Evolutionary conservation across 2,888 invertebrate species (phyloP).

Genomic region (Cantharis rufa): DNA sequence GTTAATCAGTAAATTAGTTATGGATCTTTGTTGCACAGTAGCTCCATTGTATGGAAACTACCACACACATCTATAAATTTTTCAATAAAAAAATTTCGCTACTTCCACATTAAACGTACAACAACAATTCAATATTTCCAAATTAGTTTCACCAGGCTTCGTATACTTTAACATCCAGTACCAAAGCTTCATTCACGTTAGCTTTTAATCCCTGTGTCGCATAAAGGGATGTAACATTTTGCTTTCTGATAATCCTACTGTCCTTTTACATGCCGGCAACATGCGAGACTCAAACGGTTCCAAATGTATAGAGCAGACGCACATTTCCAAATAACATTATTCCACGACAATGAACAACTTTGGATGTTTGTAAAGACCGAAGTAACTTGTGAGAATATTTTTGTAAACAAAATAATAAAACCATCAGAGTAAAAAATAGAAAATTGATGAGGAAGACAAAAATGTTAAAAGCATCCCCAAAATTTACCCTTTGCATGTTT

Average conservation of each 20-base stretch:
- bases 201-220: constrained; percentile 24
- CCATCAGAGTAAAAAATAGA: not conserved
- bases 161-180: not conserved
- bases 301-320: constrained; percentile 6
- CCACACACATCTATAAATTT: not conserved
- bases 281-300: not conserved
- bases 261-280: constrained; percentile 2
- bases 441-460: not conserved
- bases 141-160: not conserved
- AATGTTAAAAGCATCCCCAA: not conserved
- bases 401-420: not conserved
- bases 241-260: constrained; percentile 25
- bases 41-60: constrained; percentile 30
- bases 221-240: constrained; percentile 29
- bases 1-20: constrained; percentile 53
- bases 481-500: not conserved
- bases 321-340: constrained; percentile 35
- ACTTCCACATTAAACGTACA: not conserved
- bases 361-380: not conserved
- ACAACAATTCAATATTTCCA: not conserved
- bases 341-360: constrained; percentile 31
- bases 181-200: constrained; percentile 20
- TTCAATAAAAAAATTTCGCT: not conserved
- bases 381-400: not conserved
- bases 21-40: constrained; percentile 50